Percentiles rank a stretch among this genome's conserved stretches.
Evolutionary conservation across 2,113 vertebrate genomes (phyloP).

Genomic region (Sphyrna mokarran): DNA sequence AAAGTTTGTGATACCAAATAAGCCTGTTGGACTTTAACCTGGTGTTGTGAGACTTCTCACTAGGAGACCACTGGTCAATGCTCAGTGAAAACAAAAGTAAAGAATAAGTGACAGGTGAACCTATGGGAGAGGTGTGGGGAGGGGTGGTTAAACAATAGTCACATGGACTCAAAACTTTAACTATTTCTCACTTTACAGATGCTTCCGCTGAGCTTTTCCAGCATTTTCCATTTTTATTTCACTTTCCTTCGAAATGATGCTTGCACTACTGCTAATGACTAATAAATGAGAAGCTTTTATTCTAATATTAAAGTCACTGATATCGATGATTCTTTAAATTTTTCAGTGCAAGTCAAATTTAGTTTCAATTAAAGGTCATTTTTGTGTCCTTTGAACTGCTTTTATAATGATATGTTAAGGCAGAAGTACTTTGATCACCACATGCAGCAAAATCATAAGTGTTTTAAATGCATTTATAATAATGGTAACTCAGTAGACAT

Average conservation of each 20-base stretch:
- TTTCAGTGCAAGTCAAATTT: not conserved
- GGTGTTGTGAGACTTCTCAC: too few relatives aligned
- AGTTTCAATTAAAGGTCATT: not conserved
- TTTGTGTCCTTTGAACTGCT: not conserved
- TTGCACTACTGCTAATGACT: not conserved
- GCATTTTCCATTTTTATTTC: too few relatives aligned
- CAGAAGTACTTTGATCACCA: not conserved
- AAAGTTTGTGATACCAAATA: too few relatives aligned
- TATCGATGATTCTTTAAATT: not conserved
- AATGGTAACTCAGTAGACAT: not conserved
- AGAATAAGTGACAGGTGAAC: too few relatives aligned
- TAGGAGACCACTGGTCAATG: too few relatives aligned
- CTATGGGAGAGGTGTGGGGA: too few relatives aligned
- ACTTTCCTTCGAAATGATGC: not conserved
- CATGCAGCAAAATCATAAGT: not conserved
- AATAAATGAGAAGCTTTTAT: not conserved
- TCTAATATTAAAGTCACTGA: not conserved
- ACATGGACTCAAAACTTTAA: too few relatives aligned
- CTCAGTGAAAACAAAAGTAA: too few relatives aligned
- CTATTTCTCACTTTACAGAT: too few relatives aligned
- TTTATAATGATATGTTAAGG: not conserved
- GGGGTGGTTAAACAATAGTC: too few relatives aligned
- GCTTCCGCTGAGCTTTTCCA: too few relatives aligned
- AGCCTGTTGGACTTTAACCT: too few relatives aligned
- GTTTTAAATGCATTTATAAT: not conserved